Base-by-base conservation (phyloP, 2,797 vertebrate genomes). In the Eurystomus glaucurus region DNA sequence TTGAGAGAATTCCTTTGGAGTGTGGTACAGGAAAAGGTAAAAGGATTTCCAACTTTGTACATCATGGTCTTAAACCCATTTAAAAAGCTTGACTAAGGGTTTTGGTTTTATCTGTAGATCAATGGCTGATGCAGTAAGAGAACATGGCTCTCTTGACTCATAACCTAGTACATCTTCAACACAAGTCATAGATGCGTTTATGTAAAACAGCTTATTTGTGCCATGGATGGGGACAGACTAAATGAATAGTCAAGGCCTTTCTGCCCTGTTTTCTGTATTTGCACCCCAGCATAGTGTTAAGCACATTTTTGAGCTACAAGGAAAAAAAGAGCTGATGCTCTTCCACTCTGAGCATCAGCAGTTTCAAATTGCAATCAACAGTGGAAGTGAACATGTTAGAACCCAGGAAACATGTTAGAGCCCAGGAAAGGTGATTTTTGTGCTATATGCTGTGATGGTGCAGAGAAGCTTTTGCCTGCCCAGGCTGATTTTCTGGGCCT, bases 81-180 rank as follows among this genome's bases (percentile, higher is more conserved):
- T 31, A 91, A 89, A 91, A 17, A 74, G 17, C n/a, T 72, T 69
- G 37, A 76, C 10, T 64, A 33, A 37, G 28, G 15, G 16, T 11
- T 93, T 87, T 85, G 58, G 39, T 92, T 83, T 88, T 69, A 26
- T 48, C 43, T 85, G 55, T 16, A 74, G n/a, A 21, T 7, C 55
- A 58, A 33, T 58, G 28, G 55, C 43, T 76, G 33, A 61, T 37
- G 45, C 15, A 28, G 20, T 39, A 58, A 77, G 39, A 66, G 15
- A 85, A 82, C 19, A 3, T 9, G 58, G 7, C 22, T 94, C 65
- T 83, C 64, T 54, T 80, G 60, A 70, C n/a, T 50, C 29, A 45
- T 11, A 62, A 68, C 23, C 21, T 14, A 26, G 31, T 45, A 58
- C 10, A 23, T 50, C 39, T 61, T 90, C 80, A 84, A 18, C 6